phyloP scores from a whole-genome alignment of 2,888 invertebrate genomes.

The Trissolcus brochymenae region DNA sequence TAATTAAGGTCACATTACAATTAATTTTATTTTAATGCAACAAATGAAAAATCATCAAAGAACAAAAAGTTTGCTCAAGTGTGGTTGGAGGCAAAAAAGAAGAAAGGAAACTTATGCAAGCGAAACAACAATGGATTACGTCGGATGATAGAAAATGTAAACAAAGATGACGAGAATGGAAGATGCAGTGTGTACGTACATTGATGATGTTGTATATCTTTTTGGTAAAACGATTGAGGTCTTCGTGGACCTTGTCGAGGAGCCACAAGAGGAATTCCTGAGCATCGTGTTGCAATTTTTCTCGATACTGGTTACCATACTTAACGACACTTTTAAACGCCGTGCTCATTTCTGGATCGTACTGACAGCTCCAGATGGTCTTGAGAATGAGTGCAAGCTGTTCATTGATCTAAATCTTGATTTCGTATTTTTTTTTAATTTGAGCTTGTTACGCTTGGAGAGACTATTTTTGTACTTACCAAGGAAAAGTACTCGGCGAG shows the following conservation, averaged over 20 bases:
- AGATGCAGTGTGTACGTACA: constrained; percentile 77
- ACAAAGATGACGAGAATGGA: background rate
- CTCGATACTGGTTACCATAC: constrained; percentile 93
- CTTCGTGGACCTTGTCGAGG: constrained; percentile 97
- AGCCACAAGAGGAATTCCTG: constrained; percentile 98
- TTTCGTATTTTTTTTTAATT: constrained; percentile 94
- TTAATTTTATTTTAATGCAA: too few species aligned
- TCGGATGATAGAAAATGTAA: background rate
- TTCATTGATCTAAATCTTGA: constrained; percentile 95
- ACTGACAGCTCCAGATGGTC: constrained; percentile 94
- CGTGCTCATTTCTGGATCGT: constrained; percentile 91
- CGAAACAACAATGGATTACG: background rate
- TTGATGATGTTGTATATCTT: constrained; percentile 95
- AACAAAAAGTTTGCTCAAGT: too few species aligned
- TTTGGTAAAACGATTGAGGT: constrained; percentile 94
- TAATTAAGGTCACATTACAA: background rate
- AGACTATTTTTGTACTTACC: constrained; percentile 95
- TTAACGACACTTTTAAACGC: constrained; percentile 92
- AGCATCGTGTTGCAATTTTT: constrained; percentile 96
- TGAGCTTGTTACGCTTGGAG: constrained; percentile 89
- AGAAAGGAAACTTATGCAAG: background rate
- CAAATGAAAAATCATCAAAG: too few species aligned
- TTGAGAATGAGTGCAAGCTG: constrained; percentile 92
- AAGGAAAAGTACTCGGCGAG: constrained; percentile 96
- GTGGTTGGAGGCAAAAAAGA: too few species aligned